A percentile compares a stretch with the other conserved stretches of the same genome.
Conservation (phyloP, 30 jellyfish, hydroid and myxozoan genomes). For the Mastigias papua region DNA sequence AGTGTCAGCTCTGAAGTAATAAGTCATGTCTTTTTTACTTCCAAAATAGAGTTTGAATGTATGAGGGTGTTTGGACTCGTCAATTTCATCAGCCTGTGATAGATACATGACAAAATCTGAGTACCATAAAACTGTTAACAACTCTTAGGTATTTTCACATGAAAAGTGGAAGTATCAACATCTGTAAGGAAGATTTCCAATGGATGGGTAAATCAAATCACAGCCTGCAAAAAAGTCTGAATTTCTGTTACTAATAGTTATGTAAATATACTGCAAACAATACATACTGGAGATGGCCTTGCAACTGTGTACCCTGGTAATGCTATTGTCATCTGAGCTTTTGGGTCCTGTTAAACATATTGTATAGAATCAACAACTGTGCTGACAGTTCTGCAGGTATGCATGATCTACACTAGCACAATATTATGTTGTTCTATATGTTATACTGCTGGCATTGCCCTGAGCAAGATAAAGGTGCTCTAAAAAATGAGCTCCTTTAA, state of each 20-base stretch:
- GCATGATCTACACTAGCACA: no score
- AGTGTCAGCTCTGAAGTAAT: conserved; percentile 85
- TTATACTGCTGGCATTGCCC: no score
- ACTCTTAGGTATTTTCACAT: no score
- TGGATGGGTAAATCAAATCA: no score
- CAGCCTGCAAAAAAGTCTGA: no score
- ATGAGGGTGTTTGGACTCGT: conserved; percentile 72
- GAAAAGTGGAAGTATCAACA: no score
- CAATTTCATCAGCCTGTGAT: conserved; percentile 79
- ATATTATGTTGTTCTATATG: no score
- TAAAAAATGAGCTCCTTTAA: no score
- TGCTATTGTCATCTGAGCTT: conserved; percentile 84
- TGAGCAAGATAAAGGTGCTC: no score
- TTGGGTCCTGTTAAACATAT: conserved; percentile 77
- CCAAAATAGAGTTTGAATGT: conserved; percentile 78
- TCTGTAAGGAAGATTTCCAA: no score
- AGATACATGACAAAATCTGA: background rate
- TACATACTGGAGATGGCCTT: conserved; percentile 71
- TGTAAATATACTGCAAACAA: background rate
- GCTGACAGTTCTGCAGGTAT: no score
- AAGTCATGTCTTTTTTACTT: conserved; percentile 87
- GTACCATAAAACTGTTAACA: background rate
- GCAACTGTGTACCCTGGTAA: conserved; percentile 90
- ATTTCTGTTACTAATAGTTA: no score
- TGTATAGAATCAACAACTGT: background rate